Evolutionary conservation across 2,113 vertebrate species (phyloP), one percentile per base, ranked within the genome.

Genomic region (Paracanthobrama guichenoti): DNA sequence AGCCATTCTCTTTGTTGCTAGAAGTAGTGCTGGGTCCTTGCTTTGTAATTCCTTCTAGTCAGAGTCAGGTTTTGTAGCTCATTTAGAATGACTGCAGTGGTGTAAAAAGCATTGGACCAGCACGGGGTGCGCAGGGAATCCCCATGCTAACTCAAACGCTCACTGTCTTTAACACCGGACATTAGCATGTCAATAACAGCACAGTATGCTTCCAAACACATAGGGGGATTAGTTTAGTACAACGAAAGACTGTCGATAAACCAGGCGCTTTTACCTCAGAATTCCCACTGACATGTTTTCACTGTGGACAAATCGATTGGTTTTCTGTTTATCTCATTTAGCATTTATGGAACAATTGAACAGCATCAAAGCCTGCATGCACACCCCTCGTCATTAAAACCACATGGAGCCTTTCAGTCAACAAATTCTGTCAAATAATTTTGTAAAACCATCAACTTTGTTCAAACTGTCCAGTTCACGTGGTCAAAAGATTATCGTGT

Each of bases 271-370:
- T 81, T 81, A 66, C 79, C 48, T 71, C 91, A 76, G 88, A 74
- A 86, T 82, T 87, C 90, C 91, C 89, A 87, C 87, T 86, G 89
- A 93, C 91, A 78, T 85, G 88, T 91, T 91, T 92, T 87, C 88
- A 90, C 87, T 84, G 76, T 48, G 22, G 84, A 88, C 87, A 69
- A 89, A 94, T 94, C 85, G 87, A 93, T 93, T 92, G 87, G 87
- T 84, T 87, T 90, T 93, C 90, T 92, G 91, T 93, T 94, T 92
- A 93, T 93, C 90, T 92, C 92, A 93, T 93, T 94, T 93, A 89
- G 60, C 18, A 31, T 80, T 80, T 91, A 92, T 90, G 89, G 89
- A 93, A 91, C 87, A 82, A 57, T 10, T 39, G 48, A 82, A 82
- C 48, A 39, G 79, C 13, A 3, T 82, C 46, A 71, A 50, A 66